Evolutionary conservation across 2,888 invertebrate species (phyloP), one percentile per base, ranked within the genome.

Genomic region (Eilema sororculum): DNA sequence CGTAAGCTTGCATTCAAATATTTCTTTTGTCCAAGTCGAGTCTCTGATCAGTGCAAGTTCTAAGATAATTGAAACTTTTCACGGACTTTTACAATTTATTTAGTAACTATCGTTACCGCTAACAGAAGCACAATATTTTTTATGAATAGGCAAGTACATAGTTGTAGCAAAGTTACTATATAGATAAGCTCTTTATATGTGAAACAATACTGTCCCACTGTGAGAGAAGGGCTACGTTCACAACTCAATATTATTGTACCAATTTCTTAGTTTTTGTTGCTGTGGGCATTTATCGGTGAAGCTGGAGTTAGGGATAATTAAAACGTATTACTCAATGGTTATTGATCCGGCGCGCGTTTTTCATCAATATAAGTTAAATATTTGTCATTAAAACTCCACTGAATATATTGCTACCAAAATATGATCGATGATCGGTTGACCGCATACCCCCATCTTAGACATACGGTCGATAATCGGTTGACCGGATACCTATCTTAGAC

Each of bases 121-220:
- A n/a, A n/a, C n/a, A n/a, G n/a, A n/a, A n/a, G n/a, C n/a, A n/a
- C n/a, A 41, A 56, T 52, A 10, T 20, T 65, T 58, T 58, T 41
- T 56, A 37, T 60, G 65, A 52, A 52, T 52, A 52, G n/a, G n/a
- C 4, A 41, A 41, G 25, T 61, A 68, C 65, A 65, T 68, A 78
- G 69, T 76, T 76, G 72, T 74, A 82, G 62, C 73, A 78, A 80
- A 46, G 25, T 71, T 52, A 61, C 30, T 67, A 65, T 24, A 28
- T 25, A 63, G 68, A 76, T 80, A 80, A 80, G 80, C 80, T 80
- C 80, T 67, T 72, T 69, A 33, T 63, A 59, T 74, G 77, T 76
- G 72, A 81, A 69, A 72, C 52, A 10, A 71, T 20, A 58, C 41
- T 28, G 62, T 73, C 70, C 61, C 70, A 63, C 66, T 56, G 58